Evolutionary conservation across 1,140 invertebrate genomes (phyloP), one percentile per base, ranked within the genome.

Genomic region (Palaemon carinicauda): DNA sequence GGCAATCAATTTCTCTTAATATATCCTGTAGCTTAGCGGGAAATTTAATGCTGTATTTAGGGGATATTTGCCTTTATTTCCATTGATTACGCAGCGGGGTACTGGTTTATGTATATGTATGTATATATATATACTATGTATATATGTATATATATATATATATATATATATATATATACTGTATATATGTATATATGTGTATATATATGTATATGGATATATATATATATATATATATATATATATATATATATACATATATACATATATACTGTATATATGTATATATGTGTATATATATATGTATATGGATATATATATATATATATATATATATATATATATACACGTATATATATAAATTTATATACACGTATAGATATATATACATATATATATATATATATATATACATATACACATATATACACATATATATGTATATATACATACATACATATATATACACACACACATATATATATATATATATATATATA

Each of bases 281-380:
- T 24, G 14, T 24, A 60, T 24, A 60, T 24, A 60, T 24, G 14
- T 60, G 14, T 60, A 60, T 60, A 60, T 60, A 52, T 0, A 27
- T 21, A 53, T 53, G 19, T 21, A 24, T 3, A n/a, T 3, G n/a
- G n/a, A n/a, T 52, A 51, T 41, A 51, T 77, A 27, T 52, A 21
- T 52, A 21, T 52, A 21, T 77, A 51, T 77, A 77, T 77, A 51
- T 77, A 77, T 77, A 77, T 77, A 77, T 77, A 51, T 77, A 77
- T 77, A 77, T 77, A 33, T 77, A 77, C 50, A 77, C 50, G n/a
- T 77, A 50, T 77, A 77, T 77, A 77, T 77, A 77, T 77, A 77
- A 50, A 77, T 77, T 50, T 77, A 77, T 77, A 77, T 77, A 77
- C 50, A 77, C 50, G 50, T 77, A 79, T 79, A 54, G 17, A 79